These are phyloP conservation scores for Gymnoscopelus braueri DNA, from an alignment of 2,797 vertebrate genomes.

Conservation along the genomic window DNA sequence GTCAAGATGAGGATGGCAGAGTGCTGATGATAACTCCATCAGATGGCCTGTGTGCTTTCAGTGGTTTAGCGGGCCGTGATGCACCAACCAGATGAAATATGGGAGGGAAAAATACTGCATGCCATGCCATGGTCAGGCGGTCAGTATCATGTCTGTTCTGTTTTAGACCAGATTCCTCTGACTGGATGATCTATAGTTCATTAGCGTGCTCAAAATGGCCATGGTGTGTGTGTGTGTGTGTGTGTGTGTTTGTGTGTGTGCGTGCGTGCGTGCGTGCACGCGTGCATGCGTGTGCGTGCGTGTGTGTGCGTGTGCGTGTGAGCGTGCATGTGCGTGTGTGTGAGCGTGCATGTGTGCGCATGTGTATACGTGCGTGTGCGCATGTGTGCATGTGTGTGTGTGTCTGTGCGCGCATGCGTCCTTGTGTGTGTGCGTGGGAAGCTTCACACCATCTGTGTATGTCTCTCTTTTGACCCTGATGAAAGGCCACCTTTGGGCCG, in stretches of 20 bases:
- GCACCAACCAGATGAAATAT: constrained; percentile 13
- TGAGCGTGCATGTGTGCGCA: background rate
- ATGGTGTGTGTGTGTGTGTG: too few relatives aligned
- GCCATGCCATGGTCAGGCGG: constrained; percentile 6
- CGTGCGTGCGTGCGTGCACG: background rate
- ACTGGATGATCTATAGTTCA: too few relatives aligned
- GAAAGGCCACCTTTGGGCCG: too few relatives aligned
- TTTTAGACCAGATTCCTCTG: constrained; percentile 13
- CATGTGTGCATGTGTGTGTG: constrained; percentile 18
- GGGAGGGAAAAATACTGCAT: constrained; percentile 8
- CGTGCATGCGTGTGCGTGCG: constrained; percentile 20
- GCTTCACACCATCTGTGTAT: too few relatives aligned
- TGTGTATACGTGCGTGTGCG: constrained; percentile 13
- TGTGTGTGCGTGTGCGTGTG: constrained; percentile 20
- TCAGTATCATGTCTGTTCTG: background rate
- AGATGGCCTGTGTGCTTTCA: background rate
- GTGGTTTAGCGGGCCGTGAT: background rate
- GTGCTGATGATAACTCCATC: background rate
- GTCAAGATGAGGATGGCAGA: background rate
- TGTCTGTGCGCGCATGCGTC: constrained; percentile 28
- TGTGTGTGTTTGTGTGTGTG: constrained; percentile 41
- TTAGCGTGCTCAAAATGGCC: constrained; percentile 18
- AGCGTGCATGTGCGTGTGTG: constrained; percentile 35
- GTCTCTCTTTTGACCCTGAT: too few relatives aligned
- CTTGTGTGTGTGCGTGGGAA: constrained; percentile 11